Base-by-base conservation (phyloP, 2,113 vertebrate genomes). In the Orycteropus afer region DNA sequence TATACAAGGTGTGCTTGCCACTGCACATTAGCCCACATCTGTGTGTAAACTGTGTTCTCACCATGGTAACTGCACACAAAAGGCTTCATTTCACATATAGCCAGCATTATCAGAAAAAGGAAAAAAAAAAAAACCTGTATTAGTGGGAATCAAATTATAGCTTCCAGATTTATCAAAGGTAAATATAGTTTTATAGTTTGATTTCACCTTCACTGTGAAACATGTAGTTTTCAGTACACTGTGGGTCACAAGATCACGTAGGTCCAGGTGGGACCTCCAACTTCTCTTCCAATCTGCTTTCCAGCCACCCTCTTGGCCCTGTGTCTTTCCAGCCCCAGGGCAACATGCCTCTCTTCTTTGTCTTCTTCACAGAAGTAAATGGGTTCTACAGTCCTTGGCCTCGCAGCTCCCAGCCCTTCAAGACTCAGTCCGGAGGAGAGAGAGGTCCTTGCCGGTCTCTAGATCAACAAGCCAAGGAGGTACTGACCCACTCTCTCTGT, bases 341-440 rank as follows among this genome's bases (percentile, higher is more conserved):
- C 34, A 57, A 51, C 5, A 0, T 34, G 55, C 11, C 8, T 91
- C 8, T 87, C 23, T 55, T 40, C 0, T 53, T 85, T 77, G 85
- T 67, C 55, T 79, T 78, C 51, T 74, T 74, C 7, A 27, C n/a
- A 77, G 86, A 87, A 95, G 73, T 47, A 80, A 91, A 63, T 65
- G 78, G 37, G 37, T 27, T 34, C 45, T 42, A 6, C 17, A 57
- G 17, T 14, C 94, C 57, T 83, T 6, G 47, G 83, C 32, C 69
- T 4, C 18, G 29, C 11, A 15, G 14, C 63, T 77, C 17, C 0
- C 7, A 12, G 89, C 47, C 63, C 69, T 92, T 45, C 22, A 45
- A 93, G 92, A 53, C 10, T 55, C 12, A 53, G 53, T 53, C 13
- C 25, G 1, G 1, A 65, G 55, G 55, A 90, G 23, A 83, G 69